Conservation (phyloP, 2,797 vertebrate species). For the Tenualosa thibaudeaui region DNA sequence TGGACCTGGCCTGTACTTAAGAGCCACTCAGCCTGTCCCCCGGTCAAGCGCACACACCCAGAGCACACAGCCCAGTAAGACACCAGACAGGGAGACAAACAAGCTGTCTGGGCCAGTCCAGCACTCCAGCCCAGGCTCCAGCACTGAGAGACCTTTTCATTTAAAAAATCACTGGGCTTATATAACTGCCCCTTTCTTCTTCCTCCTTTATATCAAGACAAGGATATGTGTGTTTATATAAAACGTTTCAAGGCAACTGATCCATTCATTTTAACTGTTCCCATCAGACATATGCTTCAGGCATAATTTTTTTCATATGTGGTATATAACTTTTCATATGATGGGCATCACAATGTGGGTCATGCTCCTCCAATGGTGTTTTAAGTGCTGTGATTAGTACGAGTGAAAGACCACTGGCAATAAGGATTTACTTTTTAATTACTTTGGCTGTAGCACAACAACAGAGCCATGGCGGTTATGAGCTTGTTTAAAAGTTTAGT, state of each 20-base stretch:
- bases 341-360: not conserved
- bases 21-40: not conserved
- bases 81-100: slow-evolving; percentile 24
- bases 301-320: not conserved
- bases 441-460: not conserved
- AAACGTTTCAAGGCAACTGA: no score
- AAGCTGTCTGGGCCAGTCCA: slow-evolving; percentile 20
- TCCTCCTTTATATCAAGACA: not conserved
- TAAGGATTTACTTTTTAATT: not conserved
- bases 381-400: not conserved
- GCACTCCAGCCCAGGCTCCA: not conserved
- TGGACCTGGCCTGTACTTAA: not conserved
- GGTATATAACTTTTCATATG: not conserved
- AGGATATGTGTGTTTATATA: not conserved
- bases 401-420: not conserved
- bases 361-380: not conserved
- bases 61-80: not conserved
- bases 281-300: no score
- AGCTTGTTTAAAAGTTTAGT: not conserved
- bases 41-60: not conserved
- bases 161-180: slow-evolving; percentile 20
- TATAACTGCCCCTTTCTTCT: slow-evolving; percentile 30
- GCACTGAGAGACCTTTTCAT: not conserved
- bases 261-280: no score
- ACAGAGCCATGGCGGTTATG: not conserved